Percentiles rank a stretch among this genome's conserved stretches.
Conservation (phyloP, 2,797 vertebrate species). For the Sylvilagus floridanus region DNA sequence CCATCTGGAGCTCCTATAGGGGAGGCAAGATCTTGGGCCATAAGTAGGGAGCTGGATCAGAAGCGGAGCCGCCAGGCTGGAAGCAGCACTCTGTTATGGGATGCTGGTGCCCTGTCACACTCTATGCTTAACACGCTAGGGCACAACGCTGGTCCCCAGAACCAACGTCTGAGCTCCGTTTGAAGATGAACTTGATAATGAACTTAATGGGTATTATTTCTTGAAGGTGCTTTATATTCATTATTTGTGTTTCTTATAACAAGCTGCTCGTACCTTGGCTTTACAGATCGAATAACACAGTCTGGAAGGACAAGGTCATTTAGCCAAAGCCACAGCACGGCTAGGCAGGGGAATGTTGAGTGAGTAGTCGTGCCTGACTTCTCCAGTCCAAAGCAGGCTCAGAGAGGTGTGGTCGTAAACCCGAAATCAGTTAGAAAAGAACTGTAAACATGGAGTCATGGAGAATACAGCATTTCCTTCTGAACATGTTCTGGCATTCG, state of each 20-base stretch:
- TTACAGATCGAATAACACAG: background rate
- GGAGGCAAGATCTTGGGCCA: no score
- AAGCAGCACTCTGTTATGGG: no score
- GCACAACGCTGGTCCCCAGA: no score
- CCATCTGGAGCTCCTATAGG: no score
- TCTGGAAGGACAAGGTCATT: background rate
- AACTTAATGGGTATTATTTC: rapidly evolving
- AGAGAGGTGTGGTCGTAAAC: no score
- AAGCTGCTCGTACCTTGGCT: background rate
- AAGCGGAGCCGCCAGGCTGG: no score
- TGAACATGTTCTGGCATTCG: background rate
- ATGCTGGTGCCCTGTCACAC: no score
- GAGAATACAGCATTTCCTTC: background rate
- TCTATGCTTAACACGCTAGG: no score
- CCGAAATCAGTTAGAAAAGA: background rate
- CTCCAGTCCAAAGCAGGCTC: background rate
- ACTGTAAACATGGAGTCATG: rapidly evolving
- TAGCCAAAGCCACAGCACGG: background rate
- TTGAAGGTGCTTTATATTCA: background rate
- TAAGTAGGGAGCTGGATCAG: no score
- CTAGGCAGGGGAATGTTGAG: rapidly evolving
- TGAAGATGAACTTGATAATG: rapidly evolving
- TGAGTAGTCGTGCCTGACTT: rapidly evolving
- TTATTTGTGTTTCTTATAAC: rapidly evolving
- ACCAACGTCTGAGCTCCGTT: rapidly evolving